These are phyloP conservation scores for Drosophila atripex DNA, from an alignment of 2,888 invertebrate genomes.

Conservation along the genomic window DNA sequence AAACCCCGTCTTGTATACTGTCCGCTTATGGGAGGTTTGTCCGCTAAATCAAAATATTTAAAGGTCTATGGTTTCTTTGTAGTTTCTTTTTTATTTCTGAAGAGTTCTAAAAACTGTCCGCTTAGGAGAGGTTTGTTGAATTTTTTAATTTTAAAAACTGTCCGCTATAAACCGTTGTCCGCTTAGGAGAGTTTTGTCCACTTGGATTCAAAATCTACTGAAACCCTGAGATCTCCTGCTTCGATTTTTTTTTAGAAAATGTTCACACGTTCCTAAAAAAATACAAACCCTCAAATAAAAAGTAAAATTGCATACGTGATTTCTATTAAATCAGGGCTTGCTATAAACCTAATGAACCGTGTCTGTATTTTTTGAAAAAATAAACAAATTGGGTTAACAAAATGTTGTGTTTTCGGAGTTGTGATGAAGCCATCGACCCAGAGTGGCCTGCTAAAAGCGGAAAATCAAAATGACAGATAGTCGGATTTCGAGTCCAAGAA, in stretches of 20 bases:
- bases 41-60: background rate
- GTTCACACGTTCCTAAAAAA: conserved; percentile 3
- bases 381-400: background rate
- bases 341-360: background rate
- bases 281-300: background rate
- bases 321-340: background rate
- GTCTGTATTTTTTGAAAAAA: background rate
- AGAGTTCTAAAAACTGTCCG: background rate
- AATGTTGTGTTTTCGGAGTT: conserved; percentile 4
- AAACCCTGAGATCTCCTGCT: too few relatives aligned
- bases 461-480: conserved; percentile 72
- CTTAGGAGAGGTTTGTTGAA: background rate
- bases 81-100: too few relatives aligned
- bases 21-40: background rate
- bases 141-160: too few relatives aligned
- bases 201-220: background rate
- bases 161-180: background rate
- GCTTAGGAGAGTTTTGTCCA: background rate
- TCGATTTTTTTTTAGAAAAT: background rate
- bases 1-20: background rate
- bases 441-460: conserved; percentile 52
- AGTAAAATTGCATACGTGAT: conserved; percentile 1
- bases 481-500: conserved; percentile 24
- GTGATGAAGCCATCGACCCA: conserved; percentile 28
- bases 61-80: too few relatives aligned